Conservation (phyloP, 2,888 invertebrate species). For the Nomada ruficornis region DNA sequence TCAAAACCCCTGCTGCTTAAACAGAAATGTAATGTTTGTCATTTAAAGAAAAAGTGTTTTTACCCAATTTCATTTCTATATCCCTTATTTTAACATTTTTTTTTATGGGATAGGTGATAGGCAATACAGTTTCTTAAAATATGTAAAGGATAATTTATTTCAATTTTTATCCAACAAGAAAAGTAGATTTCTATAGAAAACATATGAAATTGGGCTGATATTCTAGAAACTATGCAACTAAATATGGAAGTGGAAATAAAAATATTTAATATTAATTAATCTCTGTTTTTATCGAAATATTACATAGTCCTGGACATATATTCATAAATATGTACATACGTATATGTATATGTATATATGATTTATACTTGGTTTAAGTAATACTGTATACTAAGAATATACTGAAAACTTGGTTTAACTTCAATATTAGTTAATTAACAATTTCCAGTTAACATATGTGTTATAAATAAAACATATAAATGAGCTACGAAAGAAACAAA, state of each 20-base stretch:
- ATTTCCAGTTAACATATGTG: neutral
- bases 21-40: slow-evolving; percentile 12
- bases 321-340: neutral
- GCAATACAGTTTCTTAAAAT: neutral
- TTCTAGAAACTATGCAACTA: neutral
- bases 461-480: neutral
- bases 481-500: neutral
- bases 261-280: neutral
- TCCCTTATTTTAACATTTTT: neutral
- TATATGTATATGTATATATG: neutral
- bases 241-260: neutral
- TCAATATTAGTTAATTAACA: neutral
- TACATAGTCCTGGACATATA: neutral
- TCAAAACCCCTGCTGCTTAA: slow-evolving; percentile 79
- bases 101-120: too few relatives aligned
- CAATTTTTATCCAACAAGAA: too few relatives aligned
- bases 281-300: too few relatives aligned
- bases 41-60: neutral
- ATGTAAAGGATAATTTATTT: too few relatives aligned
- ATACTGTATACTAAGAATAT: too few relatives aligned
- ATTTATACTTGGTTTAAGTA: neutral
- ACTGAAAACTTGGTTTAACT: neutral
- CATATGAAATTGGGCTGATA: too few relatives aligned
- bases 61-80: neutral
- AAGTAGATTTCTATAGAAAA: too few relatives aligned